Conservation (phyloP, 2,888 invertebrate genomes). For the Acrobasis repandana region DNA sequence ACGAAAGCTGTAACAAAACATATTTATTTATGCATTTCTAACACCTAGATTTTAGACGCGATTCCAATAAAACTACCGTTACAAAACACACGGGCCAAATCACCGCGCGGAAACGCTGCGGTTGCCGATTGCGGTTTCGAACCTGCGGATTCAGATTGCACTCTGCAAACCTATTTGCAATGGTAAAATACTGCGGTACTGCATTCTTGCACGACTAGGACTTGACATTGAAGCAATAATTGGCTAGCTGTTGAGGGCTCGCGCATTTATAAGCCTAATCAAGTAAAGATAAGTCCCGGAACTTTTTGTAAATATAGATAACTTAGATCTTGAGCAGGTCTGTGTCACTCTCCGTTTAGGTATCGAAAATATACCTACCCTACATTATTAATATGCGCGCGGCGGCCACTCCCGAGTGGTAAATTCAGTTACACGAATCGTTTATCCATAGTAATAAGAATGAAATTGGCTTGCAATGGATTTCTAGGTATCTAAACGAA, state of each 20-base stretch:
- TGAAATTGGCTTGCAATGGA: no score
- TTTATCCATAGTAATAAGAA: no score
- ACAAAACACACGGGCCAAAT: background rate
- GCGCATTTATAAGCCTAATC: background rate
- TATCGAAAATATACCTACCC: no score
- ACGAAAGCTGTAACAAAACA: background rate
- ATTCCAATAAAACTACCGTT: background rate
- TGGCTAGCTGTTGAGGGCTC: background rate
- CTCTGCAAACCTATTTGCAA: background rate
- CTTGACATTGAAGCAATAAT: background rate
- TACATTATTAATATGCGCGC: no score
- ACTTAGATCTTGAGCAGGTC: no score
- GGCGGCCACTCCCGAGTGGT: no score
- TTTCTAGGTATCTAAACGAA: no score
- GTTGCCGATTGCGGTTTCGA: background rate
- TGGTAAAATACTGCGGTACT: background rate
- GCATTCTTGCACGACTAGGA: background rate
- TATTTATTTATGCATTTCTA: background rate
- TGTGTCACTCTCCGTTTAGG: no score
- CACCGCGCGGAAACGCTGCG: background rate
- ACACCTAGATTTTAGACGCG: background rate
- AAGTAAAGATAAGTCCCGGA: no score
- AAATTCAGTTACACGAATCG: no score
- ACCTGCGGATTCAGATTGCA: background rate
- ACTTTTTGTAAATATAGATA: no score